Percentiles rank a stretch among this genome's conserved stretches.
phyloP scores from a whole-genome alignment of 2,113 vertebrate species.

The Raja brachyura region DNA sequence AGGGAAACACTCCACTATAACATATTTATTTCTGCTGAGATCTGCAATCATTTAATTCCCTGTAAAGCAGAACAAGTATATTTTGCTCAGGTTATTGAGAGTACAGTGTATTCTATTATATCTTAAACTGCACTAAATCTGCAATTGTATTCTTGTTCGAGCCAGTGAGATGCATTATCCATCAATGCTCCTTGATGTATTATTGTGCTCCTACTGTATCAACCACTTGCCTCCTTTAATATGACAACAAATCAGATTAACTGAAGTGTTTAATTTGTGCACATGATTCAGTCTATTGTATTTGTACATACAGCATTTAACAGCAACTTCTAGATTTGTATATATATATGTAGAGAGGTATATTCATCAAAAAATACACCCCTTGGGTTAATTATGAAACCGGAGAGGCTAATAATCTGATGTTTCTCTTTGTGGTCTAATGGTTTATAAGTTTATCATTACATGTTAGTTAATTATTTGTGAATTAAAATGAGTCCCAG shows the following conservation, averaged over 20 bases:
- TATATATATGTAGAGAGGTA: neutral
- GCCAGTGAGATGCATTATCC: neutral
- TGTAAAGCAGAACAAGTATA: neutral
- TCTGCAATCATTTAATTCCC: conserved; percentile 6
- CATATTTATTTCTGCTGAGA: neutral
- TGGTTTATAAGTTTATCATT: neutral
- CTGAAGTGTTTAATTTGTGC: neutral
- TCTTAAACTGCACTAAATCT: neutral
- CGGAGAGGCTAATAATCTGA: neutral
- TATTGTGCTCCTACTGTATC: neutral
- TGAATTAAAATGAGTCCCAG: no score
- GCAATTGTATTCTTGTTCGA: neutral
- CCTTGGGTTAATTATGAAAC: neutral
- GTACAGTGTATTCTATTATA: neutral
- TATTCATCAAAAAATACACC: neutral
- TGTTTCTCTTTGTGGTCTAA: neutral
- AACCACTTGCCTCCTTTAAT: neutral
- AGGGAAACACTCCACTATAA: neutral
- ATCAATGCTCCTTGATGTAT: neutral
- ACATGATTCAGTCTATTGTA: neutral
- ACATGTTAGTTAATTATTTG: no score
- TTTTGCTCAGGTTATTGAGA: neutral
- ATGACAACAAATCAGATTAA: no score
- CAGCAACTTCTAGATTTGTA: neutral
- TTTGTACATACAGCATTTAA: neutral